Base-by-base conservation (phyloP, 1,140 invertebrate species). In the Eciton burchellii region DNA sequence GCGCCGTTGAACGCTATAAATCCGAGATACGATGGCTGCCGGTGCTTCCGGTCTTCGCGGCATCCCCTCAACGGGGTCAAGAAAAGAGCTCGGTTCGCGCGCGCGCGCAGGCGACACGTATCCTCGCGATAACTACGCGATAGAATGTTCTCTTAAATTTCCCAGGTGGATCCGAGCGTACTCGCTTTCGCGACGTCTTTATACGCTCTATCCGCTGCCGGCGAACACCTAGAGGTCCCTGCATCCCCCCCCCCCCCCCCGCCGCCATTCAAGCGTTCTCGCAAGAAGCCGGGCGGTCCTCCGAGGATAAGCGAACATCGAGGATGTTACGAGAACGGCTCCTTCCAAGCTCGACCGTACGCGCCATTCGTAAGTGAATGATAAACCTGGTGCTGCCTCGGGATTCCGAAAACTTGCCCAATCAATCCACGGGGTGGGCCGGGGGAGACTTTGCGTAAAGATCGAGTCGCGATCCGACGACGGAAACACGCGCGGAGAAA, bases 101-200 rank as follows among this genome's bases (percentile, higher is more conserved):
- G n/a, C 16, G 43, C 9, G 57, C 24, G 24, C 72, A 43, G n/a
- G 47, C 74, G 77, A 83, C 79, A 63, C 86, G 73, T 88, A 84
- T 85, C 82, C 81, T 83, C 86, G 86, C 81, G 86, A 88, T 88
- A 88, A 88, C 86, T 85, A 84, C 87, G 52, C 81, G 87, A 87
- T 87, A 87, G 85, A 88, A 88, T 84, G 86, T 88, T 88, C 87
- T 88, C 84, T 88, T 88, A 88, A 88, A 88, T 88, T 88, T 88
- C 87, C 87, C 87, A 85, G 74, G 87, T 88, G 87, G 81, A 88
- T 88, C 86, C 73, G 73, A 57, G 62, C 63, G 82, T 81, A 71
- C 86, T 88, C 77, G 82, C 85, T 72, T 88, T 87, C 85, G 85
- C 76, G 79, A 88, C 87, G 79, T 88, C 86, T 88, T 87, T 87